Conservation (phyloP, 1,140 invertebrate genomes). For the Leptopilina clavipes region DNA sequence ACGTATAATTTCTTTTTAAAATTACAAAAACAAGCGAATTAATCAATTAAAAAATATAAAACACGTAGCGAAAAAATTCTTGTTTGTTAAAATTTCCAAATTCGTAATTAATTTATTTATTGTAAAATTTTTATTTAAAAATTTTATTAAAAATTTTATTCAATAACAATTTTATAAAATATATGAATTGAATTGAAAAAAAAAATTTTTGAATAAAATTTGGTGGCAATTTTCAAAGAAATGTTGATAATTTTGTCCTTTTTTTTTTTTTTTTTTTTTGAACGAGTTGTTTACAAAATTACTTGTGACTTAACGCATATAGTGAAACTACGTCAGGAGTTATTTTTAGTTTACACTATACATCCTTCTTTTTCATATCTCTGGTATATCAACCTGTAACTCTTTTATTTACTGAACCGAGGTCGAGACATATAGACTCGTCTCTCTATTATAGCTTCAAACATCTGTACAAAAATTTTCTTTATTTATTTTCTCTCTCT, state of each 20-base stretch:
- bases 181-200: too few species aligned
- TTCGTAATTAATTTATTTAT: too few species aligned
- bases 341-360: constrained; percentile 55
- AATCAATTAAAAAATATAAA: too few species aligned
- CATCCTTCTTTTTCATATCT: constrained; percentile 58
- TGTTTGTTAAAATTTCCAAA: too few species aligned
- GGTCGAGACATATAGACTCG: not conserved
- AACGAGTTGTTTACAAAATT: constrained; percentile 14
- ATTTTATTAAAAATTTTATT: too few species aligned
- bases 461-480: not conserved
- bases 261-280: not conserved
- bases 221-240: too few species aligned
- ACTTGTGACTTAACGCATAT: constrained; percentile 36
- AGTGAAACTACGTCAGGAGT: constrained; percentile 53
- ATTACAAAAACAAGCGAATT: too few species aligned
- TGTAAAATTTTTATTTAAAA: too few species aligned
- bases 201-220: too few species aligned
- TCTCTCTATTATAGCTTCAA: not conserved
- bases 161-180: too few species aligned
- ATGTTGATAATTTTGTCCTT: not conserved
- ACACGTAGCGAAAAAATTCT: too few species aligned
- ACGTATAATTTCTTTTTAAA: too few species aligned
- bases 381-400: constrained; percentile 47
- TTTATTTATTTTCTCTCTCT: not conserved
- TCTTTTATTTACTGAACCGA: constrained; percentile 40